These are phyloP conservation scores for Macrophya annulata DNA, from an alignment of 2,888 invertebrate species.

Conservation along the genomic window DNA sequence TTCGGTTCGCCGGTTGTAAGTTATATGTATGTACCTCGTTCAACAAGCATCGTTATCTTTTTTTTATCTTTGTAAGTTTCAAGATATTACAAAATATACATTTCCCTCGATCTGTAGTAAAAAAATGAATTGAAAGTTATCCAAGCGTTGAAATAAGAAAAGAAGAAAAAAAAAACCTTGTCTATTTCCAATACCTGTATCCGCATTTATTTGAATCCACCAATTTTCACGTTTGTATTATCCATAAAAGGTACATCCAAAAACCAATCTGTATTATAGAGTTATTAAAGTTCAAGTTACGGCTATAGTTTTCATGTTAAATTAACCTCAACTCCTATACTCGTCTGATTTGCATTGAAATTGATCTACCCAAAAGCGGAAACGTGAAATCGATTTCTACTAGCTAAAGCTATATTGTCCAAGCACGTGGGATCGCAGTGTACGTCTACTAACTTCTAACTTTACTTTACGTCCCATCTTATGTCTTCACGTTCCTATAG, in stretches of 20 bases:
- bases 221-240: neutral
- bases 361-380: constrained; percentile 71
- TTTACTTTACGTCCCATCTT: constrained; percentile 27
- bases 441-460: neutral
- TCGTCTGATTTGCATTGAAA: constrained; percentile 73
- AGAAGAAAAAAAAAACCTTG: too few species aligned
- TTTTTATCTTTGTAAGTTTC: neutral
- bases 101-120: neutral
- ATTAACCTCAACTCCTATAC: neutral
- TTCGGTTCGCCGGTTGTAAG: neutral
- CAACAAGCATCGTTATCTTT: neutral
- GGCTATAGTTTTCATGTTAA: neutral
- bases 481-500: neutral
- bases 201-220: neutral
- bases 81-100: constrained; percentile 4
- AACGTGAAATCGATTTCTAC: constrained; percentile 72
- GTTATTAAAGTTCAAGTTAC: neutral
- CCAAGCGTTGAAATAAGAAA: too few species aligned
- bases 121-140: too few species aligned
- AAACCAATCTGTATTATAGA: neutral
- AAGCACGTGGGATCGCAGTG: neutral
- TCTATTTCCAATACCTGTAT: neutral
- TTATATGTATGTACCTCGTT: neutral
- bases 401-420: neutral
- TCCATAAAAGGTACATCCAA: neutral